These are phyloP conservation scores for Porites cylindrica DNA, from an alignment of 92 coral and sea anemone genomes.

Conservation along the genomic window DNA sequence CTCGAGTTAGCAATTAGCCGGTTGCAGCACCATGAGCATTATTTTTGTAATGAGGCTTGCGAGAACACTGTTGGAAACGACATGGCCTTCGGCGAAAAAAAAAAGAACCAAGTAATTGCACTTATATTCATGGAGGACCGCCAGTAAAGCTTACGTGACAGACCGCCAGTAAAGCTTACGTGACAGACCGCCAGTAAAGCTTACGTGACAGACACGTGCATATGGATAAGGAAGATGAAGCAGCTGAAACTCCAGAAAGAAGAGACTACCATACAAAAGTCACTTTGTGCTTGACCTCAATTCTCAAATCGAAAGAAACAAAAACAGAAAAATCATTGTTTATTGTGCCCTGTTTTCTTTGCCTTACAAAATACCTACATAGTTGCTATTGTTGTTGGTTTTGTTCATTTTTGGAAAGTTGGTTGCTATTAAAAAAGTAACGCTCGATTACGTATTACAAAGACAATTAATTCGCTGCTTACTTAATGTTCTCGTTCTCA, in stretches of 20 bases:
- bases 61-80: constrained; percentile 4
- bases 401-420: too few relatives aligned
- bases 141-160: not conserved
- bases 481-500: too few relatives aligned
- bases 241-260: not conserved
- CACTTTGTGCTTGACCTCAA: not conserved
- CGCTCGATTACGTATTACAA: too few relatives aligned
- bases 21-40: constrained; percentile 1
- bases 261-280: not conserved
- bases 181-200: not conserved
- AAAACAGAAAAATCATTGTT: too few relatives aligned
- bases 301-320: too few relatives aligned
- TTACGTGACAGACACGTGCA: not conserved
- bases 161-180: not conserved
- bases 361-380: too few relatives aligned
- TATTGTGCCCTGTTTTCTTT: too few relatives aligned
- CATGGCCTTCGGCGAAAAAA: not conserved
- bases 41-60: not conserved
- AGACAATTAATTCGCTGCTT: too few relatives aligned
- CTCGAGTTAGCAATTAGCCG: not conserved
- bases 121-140: not conserved
- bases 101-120: not conserved
- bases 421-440: too few relatives aligned
- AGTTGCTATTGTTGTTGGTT: too few relatives aligned
- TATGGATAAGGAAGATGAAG: not conserved